Conservation (phyloP, 2,888 invertebrate genomes). For the Drosophila buzzatii region DNA sequence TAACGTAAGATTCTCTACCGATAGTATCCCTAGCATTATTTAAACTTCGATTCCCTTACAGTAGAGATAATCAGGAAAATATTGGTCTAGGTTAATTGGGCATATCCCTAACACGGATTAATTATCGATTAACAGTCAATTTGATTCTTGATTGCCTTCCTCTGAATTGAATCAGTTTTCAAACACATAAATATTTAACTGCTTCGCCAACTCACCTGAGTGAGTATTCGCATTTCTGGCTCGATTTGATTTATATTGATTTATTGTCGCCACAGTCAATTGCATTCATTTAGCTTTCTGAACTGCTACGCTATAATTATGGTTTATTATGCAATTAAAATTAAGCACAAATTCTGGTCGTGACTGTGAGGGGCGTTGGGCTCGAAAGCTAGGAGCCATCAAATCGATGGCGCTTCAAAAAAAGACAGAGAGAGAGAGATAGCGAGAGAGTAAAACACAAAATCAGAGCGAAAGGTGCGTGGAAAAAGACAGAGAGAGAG, state of each 20-base stretch:
- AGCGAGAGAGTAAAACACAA: slow-evolving; percentile 2
- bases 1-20: too few species aligned
- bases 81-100: too few species aligned
- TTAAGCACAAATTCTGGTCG: slow-evolving; percentile 20
- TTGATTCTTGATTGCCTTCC: not conserved
- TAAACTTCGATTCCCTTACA: too few species aligned
- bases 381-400: slow-evolving; percentile 2
- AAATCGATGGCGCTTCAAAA: slow-evolving; percentile 43
- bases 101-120: not conserved
- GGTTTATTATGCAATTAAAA: slow-evolving; percentile 65
- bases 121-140: not conserved
- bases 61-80: too few species aligned
- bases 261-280: slow-evolving; percentile 24
- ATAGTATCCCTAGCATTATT: not conserved
- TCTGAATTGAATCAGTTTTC: slow-evolving; percentile 1
- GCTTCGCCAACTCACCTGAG: slow-evolving; percentile 2
- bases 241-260: slow-evolving; percentile 32
- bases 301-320: slow-evolving; percentile 52
- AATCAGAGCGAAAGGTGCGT: slow-evolving; percentile 4
- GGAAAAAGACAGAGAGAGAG: not conserved
- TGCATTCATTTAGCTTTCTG: slow-evolving; percentile 23
- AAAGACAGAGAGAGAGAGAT: not conserved
- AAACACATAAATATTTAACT: not conserved
- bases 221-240: slow-evolving; percentile 9
- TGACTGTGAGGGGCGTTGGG: slow-evolving; percentile 4